Base-by-base conservation (phyloP, 2,113 vertebrate genomes). In the Cettia cetti region DNA sequence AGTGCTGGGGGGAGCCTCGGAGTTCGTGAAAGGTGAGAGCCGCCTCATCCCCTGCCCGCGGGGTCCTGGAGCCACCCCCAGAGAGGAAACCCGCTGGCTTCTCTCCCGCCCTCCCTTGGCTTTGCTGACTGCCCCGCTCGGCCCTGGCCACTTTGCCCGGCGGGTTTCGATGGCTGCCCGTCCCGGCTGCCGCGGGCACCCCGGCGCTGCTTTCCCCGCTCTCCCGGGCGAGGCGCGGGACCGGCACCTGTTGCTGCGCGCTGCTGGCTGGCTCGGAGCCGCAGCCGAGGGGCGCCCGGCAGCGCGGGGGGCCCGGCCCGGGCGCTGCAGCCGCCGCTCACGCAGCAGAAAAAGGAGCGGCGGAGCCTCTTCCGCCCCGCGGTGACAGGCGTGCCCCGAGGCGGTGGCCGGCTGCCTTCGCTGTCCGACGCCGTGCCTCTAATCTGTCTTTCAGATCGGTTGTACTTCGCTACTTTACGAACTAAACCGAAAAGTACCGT, bases 401-500 rank as follows among this genome's bases (percentile, higher is more conserved):
- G 44, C 24, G 20, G 33, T 0, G 63, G 74, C 49, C 2, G 1
- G 8, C 61, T 5, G 75, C 65, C 7, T 13, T 10, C 14, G 4
- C 53, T 18, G 26, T 6, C 81, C 63, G 1, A 89, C 71, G 19
- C 69, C 39, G 80, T 49, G 75, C 83, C 40, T 89, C 84, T 49
- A 0, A 6, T 52, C 65, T 86, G 22, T 69, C 50, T 97, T 97
- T 86, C 98, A 99, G 99, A 99, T 96, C 98, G 99, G 6, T 96
- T 99, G 89, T 99, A 99, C 98, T 99, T 99, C 64, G 99, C 99
- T 82, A 99, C 99, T 90, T 96, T 99, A 88, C 98, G 99, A 94
- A 99, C 98, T 82, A 99, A 99, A 97, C 99, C 99, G 74, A 99
- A 99, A 97, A 99, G 98, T 97, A 99, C 99, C 9, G 97, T 98